Conservation (phyloP, 2,888 invertebrate species). For the Dioctria linearis region DNA sequence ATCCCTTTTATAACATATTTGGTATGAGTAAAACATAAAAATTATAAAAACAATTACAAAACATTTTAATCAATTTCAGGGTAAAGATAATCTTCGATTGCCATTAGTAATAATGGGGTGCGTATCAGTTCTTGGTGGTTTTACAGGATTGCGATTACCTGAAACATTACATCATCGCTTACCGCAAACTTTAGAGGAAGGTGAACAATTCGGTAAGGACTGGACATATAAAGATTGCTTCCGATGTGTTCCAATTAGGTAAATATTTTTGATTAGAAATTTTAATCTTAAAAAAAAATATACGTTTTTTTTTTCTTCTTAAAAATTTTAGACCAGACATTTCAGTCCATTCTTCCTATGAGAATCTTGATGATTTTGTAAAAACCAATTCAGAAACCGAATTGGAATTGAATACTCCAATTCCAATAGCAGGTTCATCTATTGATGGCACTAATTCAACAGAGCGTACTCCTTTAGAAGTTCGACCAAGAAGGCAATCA, state of each 20-base stretch:
- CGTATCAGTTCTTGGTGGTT: conserved; percentile 85
- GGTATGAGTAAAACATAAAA: conserved; percentile 73
- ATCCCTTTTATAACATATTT: conserved; percentile 94
- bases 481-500: conserved; percentile 71
- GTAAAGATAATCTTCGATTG: conserved; percentile 85
- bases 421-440: conserved; percentile 66
- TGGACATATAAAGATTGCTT: conserved; percentile 84
- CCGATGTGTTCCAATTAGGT: conserved; percentile 75
- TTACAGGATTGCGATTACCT: conserved; percentile 85
- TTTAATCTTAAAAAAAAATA: no score
- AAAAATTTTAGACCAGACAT: conserved; percentile 72
- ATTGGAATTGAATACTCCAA: conserved; percentile 64
- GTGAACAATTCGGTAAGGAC: conserved; percentile 88
- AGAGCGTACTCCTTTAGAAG: conserved; percentile 72
- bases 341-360: conserved; percentile 77
- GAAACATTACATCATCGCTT: conserved; percentile 88
- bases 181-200: conserved; percentile 90
- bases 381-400: conserved; percentile 66
- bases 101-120: conserved; percentile 89
- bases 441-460: conserved; percentile 62
- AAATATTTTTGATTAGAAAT: no score
- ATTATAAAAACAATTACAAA: not conserved
- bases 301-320: conserved; percentile 3
- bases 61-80: conserved; percentile 73
- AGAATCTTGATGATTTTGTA: conserved; percentile 79